Conservation (phyloP, 2,888 invertebrate species). For the Bembecia ichneumoniformis region DNA sequence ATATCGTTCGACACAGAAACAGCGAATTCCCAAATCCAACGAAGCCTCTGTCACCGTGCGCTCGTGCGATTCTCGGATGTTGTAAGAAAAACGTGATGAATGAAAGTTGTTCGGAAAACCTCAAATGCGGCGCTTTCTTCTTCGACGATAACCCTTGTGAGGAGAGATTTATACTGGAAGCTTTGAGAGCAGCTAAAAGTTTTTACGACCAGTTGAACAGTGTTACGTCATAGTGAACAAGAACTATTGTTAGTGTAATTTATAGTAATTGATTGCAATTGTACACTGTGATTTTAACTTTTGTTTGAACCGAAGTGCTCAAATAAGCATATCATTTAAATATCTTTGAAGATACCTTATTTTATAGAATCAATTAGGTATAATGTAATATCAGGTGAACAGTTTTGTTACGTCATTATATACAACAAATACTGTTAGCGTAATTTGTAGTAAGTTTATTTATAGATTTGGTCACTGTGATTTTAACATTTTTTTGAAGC, state of each 20-base stretch:
- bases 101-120: slow-evolving; percentile 78
- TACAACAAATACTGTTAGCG: too few relatives aligned
- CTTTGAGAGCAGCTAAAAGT: slow-evolving; percentile 58
- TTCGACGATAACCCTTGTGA: slow-evolving; percentile 84
- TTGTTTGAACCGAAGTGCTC: too few relatives aligned
- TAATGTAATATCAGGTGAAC: too few relatives aligned
- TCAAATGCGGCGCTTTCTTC: slow-evolving; percentile 80
- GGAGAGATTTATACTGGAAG: slow-evolving; percentile 70
- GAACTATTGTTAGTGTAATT: not conserved
- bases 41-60: slow-evolving; percentile 72
- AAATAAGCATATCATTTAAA: too few relatives aligned
- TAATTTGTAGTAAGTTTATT: too few relatives aligned
- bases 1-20: slow-evolving; percentile 30
- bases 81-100: slow-evolving; percentile 69
- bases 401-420: too few relatives aligned
- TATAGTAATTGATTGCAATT: too few relatives aligned
- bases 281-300: too few relatives aligned
- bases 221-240: slow-evolving; percentile 2
- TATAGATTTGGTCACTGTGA: too few relatives aligned
- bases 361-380: too few relatives aligned
- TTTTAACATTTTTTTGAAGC: too few relatives aligned
- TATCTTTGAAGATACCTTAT: too few relatives aligned
- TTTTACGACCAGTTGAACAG: slow-evolving; percentile 47
- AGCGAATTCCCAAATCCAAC: slow-evolving; percentile 21
- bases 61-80: slow-evolving; percentile 83